Percentiles rank a stretch among this genome's conserved stretches.
These are phyloP conservation scores for Oceanites oceanicus DNA, from an alignment of 2,113 vertebrate species.

Conservation along the genomic window DNA sequence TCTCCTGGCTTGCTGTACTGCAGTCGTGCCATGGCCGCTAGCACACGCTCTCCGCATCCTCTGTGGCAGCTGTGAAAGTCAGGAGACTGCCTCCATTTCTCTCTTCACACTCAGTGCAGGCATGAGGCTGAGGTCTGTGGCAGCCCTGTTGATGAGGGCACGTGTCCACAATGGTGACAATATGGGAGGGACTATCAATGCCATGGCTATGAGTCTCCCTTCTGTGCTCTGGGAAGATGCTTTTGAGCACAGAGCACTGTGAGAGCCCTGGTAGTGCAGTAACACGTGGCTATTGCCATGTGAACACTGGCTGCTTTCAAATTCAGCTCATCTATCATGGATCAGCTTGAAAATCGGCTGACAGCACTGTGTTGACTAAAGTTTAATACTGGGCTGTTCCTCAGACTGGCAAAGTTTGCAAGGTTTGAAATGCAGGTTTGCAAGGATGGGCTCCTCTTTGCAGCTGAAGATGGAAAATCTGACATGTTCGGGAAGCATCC, in stretches of 20 bases:
- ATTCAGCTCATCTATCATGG: background rate
- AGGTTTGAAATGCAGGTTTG: background rate
- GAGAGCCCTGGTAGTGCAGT: background rate
- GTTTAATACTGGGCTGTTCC: background rate
- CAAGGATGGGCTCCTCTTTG: background rate
- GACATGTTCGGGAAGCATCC: background rate
- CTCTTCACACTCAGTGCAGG: background rate
- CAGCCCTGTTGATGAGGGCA: background rate
- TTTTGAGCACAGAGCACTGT: rapidly evolving
- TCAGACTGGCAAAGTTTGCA: background rate
- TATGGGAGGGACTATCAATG: background rate
- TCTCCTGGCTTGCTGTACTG: background rate
- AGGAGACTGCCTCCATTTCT: background rate
- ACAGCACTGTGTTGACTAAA: background rate
- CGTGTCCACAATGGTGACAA: background rate
- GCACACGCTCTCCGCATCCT: background rate
- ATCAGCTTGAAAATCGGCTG: background rate
- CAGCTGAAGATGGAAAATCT: background rate
- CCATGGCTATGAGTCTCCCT: background rate
- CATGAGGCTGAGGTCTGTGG: background rate
- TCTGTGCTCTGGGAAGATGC: background rate
- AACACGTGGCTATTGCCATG: background rate
- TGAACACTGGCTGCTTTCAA: background rate
- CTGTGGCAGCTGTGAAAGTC: background rate
- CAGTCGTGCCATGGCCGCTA: rapidly evolving